Base-by-base conservation (phyloP, 2,113 vertebrate species). In the Sinocyclocheilus anophthalmus region DNA sequence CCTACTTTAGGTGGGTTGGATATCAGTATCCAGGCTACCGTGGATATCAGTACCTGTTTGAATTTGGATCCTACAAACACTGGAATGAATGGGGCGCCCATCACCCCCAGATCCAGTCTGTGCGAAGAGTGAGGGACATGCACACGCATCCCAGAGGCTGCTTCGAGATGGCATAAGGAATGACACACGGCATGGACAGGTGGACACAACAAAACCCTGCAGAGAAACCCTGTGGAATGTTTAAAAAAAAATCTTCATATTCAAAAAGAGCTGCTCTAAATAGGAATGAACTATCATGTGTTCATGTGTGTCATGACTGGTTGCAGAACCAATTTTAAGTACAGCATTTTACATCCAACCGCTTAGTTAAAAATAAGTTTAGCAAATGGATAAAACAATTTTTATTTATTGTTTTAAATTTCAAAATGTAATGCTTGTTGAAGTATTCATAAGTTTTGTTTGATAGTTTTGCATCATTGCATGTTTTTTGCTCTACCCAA, bases 1-100 rank as follows among this genome's bases (percentile, higher is more conserved):
- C 16, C 39, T 57, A 5, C 18, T 57, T n/a, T 53, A 96, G 95
- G 88, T 96, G 96, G 96, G 95, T 96, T 83, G 96, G 94, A 20
- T 96, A 96, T 90, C 95, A 96, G 90, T 96, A 96, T 82, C 96
- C 96, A 16, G 96, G 95, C 61, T 96, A 96, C 88, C 94, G 96
- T 89, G 96, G 96, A 24, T 96, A 90, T 88, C 95, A 96, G 91
- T 96, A 96, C 59, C 88, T 96, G 86, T 92, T 96, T 79, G 95
- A 96, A 83, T 90, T 84, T 88, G 95, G 95, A 5, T 80, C 93
- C 57, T 96, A 83, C 90, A 96, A 96, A 88, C 95, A 96, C 90
- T 96, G 95, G 95, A 96, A 96, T 4, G 94, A 96, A n/a, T 96
- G 95, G 95, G 95, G 95, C 13, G 94, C 94, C 84, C 90, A 92